phyloP scores from a whole-genome alignment of 1,140 invertebrate species.

The Physella acuta region DNA sequence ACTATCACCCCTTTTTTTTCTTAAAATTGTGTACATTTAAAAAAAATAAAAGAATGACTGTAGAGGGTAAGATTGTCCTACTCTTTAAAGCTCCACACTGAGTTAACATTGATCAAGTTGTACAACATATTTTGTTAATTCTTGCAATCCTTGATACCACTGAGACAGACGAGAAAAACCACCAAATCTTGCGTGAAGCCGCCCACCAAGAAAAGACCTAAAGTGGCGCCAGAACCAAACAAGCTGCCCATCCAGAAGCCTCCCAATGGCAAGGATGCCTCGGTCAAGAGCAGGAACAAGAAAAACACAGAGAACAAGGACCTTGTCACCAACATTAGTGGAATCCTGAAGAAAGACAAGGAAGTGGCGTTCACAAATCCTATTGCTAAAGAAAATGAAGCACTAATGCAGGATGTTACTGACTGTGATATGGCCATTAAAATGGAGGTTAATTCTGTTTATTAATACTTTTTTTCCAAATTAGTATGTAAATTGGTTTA shows the following conservation, averaged over 20 bases:
- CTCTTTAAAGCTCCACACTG: too few species aligned
- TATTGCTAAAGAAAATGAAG: slow-evolving; percentile 42
- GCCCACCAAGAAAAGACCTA: slow-evolving; percentile 26
- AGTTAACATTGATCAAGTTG: too few species aligned
- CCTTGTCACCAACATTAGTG: slow-evolving; percentile 9
- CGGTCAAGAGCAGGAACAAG: slow-evolving; percentile 11
- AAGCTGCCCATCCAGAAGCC: slow-evolving; percentile 1
- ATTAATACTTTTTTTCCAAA: too few species aligned
- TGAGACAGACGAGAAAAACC: slow-evolving; percentile 26
- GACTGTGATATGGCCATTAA: slow-evolving; percentile 42
- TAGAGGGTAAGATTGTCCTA: too few species aligned
- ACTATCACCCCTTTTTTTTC: too few species aligned
- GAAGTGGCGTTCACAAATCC: slow-evolving; percentile 41
- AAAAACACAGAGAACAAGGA: slow-evolving; percentile 12
- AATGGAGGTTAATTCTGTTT: too few species aligned
- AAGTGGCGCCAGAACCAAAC: slow-evolving; percentile 31
- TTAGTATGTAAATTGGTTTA: too few species aligned
- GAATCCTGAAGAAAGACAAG: slow-evolving; percentile 27
- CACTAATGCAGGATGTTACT: slow-evolving; percentile 38
- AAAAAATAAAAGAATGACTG: too few species aligned
- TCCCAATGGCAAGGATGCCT: neutral
- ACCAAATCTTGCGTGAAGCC: slow-evolving; percentile 28
- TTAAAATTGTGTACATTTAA: too few species aligned
- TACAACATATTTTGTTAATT: too few species aligned
- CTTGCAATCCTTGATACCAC: too few species aligned